A percentile compares a stretch with the other conserved stretches of the same genome.
These are phyloP conservation scores for Hydrochoerus hydrochaeris DNA, from an alignment of 2,113 vertebrate genomes.

Conservation along the genomic window DNA sequence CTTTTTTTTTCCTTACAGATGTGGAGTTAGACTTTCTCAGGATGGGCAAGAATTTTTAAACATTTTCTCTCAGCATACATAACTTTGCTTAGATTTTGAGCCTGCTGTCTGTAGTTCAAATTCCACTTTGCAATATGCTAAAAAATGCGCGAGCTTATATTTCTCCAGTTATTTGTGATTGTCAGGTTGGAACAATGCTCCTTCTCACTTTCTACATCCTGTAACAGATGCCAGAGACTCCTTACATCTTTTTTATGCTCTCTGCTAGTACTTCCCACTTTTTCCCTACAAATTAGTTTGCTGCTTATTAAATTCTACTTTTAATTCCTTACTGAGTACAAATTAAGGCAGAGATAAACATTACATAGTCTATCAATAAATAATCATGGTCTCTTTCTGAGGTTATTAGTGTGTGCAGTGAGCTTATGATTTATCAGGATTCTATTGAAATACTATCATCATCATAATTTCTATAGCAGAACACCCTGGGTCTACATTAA, in stretches of 20 bases:
- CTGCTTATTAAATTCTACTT: not conserved
- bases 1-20: not conserved
- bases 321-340: not conserved
- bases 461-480: not conserved
- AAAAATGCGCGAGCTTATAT: not conserved
- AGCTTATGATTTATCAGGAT: not conserved
- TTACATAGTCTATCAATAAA: not conserved
- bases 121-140: not conserved
- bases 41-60: rapidly evolving
- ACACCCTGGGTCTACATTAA: not conserved
- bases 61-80: not conserved
- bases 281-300: not conserved
- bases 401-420: not conserved
- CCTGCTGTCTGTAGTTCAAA: not conserved
- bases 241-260: not conserved
- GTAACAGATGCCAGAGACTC: not conserved
- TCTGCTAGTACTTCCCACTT: not conserved
- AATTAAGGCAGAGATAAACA: rapidly evolving
- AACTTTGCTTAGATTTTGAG: not conserved
- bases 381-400: not conserved
- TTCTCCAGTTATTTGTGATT: not conserved
- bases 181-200: not conserved
- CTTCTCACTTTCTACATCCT: not conserved
- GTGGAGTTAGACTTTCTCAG: not conserved
- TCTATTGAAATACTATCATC: not conserved